phyloP scores from a whole-genome alignment of 2,113 vertebrate species.

The Mellivora capensis region DNA sequence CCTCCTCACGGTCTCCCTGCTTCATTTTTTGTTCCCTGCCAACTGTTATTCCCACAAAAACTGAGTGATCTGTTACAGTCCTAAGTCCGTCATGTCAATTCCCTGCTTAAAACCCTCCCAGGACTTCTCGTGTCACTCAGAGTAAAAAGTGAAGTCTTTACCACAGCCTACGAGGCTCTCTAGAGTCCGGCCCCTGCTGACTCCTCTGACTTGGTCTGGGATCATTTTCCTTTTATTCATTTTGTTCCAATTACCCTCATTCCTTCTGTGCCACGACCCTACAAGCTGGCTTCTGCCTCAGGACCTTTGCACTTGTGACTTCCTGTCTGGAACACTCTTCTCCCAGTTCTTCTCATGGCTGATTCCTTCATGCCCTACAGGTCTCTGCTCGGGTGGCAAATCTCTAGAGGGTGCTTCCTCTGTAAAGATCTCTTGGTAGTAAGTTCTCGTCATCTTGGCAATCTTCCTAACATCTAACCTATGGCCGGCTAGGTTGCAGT shows the following conservation, averaged over 20 bases:
- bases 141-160: background rate
- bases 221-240: background rate
- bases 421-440: background rate
- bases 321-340: background rate
- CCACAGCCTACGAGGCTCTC: background rate
- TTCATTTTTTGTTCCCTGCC: background rate
- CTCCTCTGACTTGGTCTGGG: background rate
- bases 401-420: background rate
- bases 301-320: slow-evolving; percentile 12
- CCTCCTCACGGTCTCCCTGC: background rate
- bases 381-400: background rate
- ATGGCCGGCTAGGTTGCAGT: background rate
- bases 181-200: background rate
- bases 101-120: background rate
- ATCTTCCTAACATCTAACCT: background rate
- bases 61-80: background rate
- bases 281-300: background rate
- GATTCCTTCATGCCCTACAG: background rate
- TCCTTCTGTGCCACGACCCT: background rate
- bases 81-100: background rate
- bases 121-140: background rate
- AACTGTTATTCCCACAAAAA: slow-evolving; percentile 6
- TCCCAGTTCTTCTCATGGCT: background rate
- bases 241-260: background rate
- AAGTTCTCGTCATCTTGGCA: background rate